Percentiles rank a stretch among this genome's conserved stretches.
These are phyloP conservation scores for Elephantulus edwardii DNA, from an alignment of 2,113 vertebrate species.

Conservation along the genomic window DNA sequence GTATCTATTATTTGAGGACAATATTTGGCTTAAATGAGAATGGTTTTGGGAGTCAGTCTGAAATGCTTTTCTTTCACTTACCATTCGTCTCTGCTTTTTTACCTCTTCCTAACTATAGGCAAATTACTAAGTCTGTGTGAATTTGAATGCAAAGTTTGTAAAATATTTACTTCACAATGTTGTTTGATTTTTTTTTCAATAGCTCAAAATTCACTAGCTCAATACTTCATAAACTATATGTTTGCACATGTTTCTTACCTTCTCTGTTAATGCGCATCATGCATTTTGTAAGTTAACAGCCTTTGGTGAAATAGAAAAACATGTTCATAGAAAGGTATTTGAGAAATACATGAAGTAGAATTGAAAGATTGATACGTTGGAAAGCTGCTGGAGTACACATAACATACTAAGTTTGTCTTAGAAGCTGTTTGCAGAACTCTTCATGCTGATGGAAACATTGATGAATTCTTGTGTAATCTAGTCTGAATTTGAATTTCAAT, in stretches of 20 bases:
- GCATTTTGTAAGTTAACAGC: constrained; percentile 13
- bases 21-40: not conserved
- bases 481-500: constrained; percentile 64
- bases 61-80: not conserved
- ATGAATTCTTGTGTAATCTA: constrained; percentile 24
- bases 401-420: constrained; percentile 26
- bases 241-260: not conserved
- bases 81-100: not conserved
- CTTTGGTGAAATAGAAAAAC: not conserved
- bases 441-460: constrained; percentile 26
- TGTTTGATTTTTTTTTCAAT: not conserved
- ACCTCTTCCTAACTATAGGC: not conserved
- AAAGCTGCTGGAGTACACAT: not conserved
- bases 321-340: not conserved
- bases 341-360: not conserved
- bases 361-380: not conserved
- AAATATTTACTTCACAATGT: constrained; percentile 18
- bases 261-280: not conserved
- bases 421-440: not conserved
- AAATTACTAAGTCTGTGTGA: not conserved
- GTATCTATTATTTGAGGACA: not conserved
- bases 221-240: not conserved
- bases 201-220: not conserved
- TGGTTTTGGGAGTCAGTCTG: not conserved
- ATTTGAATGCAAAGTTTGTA: not conserved